Evolutionary conservation across 2,113 vertebrate genomes (phyloP), one percentile per base, ranked within the genome.

Genomic region (Lipotes vexillifer): DNA sequence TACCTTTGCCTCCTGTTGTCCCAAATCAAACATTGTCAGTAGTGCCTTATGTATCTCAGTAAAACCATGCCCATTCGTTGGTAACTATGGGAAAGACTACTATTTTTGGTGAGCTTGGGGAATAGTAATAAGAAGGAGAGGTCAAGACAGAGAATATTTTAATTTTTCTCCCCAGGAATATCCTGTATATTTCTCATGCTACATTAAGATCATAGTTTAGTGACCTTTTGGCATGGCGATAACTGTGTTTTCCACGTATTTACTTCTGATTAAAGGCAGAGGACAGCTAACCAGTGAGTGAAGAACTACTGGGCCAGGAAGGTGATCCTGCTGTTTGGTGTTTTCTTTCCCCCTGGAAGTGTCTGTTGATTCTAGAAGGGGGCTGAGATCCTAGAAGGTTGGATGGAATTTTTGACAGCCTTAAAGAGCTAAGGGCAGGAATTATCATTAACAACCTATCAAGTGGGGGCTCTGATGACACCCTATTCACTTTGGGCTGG

Each of bases 1-100:
- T 29, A 88, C 61, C 83, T 86, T 95, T 86, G 44, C 38, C 74
- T 97, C 81, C 84, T 84, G 21, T 88, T 82, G 88, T 88, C 83
- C 97, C 69, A 88, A 74, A 71, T 69, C 0, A 0, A 88, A 90
- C 66, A 68, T 88, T n/a, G 88, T 90, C 82, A 77, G 77, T n/a
- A 49, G 59, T 71, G 11, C 0, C 2, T 85, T 74, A 93, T 33
- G 75, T 38, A 81, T 82, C 82, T 97, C 84, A 63, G 2, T 20
- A 44, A 84, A 96, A 97, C 89, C 55, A 41, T 44, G 31, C 41
- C 74, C 25, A 14, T 61, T 84, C 57, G 44, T 90, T 71, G 13
- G 49, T 29, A 66, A 49, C 63, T 93, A 69, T 61, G 52, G 63
- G 71, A 21, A 52, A 31, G 20, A 36, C 25, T 72, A 71, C 55